Evolutionary conservation across 2,113 vertebrate species (phyloP), one percentile per base, ranked within the genome.

Genomic region (Synodontis membranacea): DNA sequence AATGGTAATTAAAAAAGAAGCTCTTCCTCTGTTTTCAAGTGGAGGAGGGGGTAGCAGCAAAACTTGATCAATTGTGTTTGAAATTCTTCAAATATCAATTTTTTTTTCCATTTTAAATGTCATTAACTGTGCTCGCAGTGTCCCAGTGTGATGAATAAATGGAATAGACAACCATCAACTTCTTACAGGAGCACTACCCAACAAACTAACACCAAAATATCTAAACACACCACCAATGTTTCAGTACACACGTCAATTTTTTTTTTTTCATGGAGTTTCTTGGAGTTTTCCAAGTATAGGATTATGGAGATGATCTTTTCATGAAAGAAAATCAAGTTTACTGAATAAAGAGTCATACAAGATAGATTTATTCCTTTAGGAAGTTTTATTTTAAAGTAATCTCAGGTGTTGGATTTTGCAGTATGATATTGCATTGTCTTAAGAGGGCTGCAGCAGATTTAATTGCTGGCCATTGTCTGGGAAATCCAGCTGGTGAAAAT

Each of bases 401-500:
- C 2, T n/a, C 15, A 2, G 25, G 1, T 28, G 39, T 76, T 31
- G 25, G 9, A n/a, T 44, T n/a, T n/a, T 2, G 0, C 42, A 75
- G 1, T 2, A 48, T 7, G 5, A 1, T 31, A 5, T 46, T 14
- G 37, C 23, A 25, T 28, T 28, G 42, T 44, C 1, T 70, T 21
- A 14, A 34, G 28, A 0, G 2, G 28, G 17, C 34, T 70, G 34
- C 15, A 70, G 34, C 66, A 70, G 34, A 70, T 70, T 37, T 70
- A 70, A 39, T 70, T 70, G 34, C 7, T 70, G 19, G 66, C 37
- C 14, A 93, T 94, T 92, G 93, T 94, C 17, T 3, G 14, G 39
- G 75, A 21, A 4, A 94, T 90, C 93, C 94, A 95, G 0, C 90
- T 64, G n/a, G 12, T 91, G 87, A 94, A 95, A 76, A 92, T 11